Evolutionary conservation across 2,113 vertebrate species (phyloP).

Genomic region (Grammomys dolichurus): DNA sequence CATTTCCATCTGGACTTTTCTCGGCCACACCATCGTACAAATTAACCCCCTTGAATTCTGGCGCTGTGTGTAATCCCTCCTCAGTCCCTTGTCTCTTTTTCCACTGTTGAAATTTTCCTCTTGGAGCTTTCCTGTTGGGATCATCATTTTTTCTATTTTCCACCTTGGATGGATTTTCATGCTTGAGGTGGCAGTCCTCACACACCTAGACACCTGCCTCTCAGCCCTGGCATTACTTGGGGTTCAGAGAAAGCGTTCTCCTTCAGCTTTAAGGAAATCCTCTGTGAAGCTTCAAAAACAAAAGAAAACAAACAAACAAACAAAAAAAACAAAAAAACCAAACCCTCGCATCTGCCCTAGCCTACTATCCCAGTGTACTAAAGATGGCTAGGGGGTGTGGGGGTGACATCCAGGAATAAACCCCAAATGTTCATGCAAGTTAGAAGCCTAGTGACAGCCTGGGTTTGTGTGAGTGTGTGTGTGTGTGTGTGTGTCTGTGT

Average conservation of each 20-base stretch:
- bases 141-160: not conserved
- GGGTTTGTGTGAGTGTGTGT: not conserved
- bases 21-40: rapidly evolving
- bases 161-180: not conserved
- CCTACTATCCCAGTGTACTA: rapidly evolving
- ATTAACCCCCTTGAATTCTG: not conserved
- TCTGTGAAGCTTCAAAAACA: not conserved
- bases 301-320: not conserved
- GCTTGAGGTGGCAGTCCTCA: not conserved
- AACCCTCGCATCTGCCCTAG: not conserved
- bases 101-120: not conserved
- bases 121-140: not conserved
- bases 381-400: not conserved
- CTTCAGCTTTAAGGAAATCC: not conserved
- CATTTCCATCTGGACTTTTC: not conserved
- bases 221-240: not conserved
- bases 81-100: not conserved
- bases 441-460: not conserved
- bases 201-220: not conserved
- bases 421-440: too few species aligned
- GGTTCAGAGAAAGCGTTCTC: not conserved
- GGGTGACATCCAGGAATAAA: not conserved
- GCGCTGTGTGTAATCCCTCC: too few species aligned
- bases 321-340: not conserved
- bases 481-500: not conserved